Conservation (phyloP, 2,888 invertebrate species). For the Leptopilina myrica region DNA sequence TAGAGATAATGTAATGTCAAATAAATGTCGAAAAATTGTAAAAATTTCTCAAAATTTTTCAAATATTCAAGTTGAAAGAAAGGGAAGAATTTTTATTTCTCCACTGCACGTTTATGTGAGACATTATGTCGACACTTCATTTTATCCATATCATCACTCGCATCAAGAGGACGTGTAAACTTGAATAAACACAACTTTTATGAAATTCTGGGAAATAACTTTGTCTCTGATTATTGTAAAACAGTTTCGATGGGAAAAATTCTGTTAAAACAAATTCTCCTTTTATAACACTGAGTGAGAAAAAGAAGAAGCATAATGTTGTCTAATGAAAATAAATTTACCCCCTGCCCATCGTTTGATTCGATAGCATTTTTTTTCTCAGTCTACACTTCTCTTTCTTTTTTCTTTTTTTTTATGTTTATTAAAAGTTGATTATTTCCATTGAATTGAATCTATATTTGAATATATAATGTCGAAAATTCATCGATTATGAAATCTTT, state of each 20-base stretch:
- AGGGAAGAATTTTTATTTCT: neutral
- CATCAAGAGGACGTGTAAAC: neutral
- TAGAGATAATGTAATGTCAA: neutral
- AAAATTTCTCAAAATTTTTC: neutral
- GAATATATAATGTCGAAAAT: no score
- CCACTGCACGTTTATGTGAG: neutral
- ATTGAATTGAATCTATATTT: no score
- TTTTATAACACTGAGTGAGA: no score
- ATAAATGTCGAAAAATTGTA: neutral
- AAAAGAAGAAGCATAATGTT: no score
- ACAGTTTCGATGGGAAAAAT: neutral
- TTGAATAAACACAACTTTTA: slow-evolving; percentile 17
- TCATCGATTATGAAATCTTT: neutral
- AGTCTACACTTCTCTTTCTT: no score
- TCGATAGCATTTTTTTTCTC: no score
- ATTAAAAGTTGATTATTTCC: no score
- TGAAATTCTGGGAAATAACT: neutral
- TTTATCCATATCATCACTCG: neutral
- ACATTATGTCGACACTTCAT: slow-evolving; percentile 25
- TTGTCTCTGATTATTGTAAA: neutral
- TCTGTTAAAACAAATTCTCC: no score
- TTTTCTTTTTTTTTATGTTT: no score
- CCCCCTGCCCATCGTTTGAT: no score
- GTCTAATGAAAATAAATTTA: no score
- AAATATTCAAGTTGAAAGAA: neutral